Conservation (phyloP, 2,113 vertebrate genomes). For the Psophia crepitans region DNA sequence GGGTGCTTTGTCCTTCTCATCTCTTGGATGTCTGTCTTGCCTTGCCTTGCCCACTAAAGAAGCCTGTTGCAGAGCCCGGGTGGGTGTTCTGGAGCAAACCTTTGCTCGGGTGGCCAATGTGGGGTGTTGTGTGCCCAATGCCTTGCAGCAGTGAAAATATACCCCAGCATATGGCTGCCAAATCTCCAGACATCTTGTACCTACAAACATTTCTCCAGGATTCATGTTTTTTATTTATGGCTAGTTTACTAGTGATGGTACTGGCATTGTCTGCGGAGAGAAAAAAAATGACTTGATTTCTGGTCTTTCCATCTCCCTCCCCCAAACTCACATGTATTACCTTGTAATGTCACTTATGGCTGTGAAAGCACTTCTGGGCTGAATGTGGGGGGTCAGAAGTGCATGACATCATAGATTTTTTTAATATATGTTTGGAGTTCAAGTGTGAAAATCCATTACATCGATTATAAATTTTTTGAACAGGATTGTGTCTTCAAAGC, state of each 20-base stretch:
- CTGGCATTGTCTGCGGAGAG: not conserved
- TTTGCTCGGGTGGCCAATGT: fast-evolving
- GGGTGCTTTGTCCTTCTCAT: not conserved
- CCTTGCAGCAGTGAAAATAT: not conserved
- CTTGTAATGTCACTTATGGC: not conserved
- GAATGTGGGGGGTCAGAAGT: not conserved
- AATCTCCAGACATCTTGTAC: not conserved
- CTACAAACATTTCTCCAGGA: not conserved
- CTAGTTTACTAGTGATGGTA: not conserved
- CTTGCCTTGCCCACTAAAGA: fast-evolving
- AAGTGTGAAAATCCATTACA: slow-evolving; percentile 57
- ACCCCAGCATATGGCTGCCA: not conserved
- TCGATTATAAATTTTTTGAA: slow-evolving; percentile 44
- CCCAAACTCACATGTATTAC: not conserved
- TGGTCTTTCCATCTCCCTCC: not conserved
- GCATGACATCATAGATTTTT: slow-evolving; percentile 24
- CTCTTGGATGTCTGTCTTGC: not conserved
- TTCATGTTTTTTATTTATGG: not conserved
- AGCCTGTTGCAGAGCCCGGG: not conserved
- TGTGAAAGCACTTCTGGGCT: not conserved
- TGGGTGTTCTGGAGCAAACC: fast-evolving
- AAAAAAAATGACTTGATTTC: not conserved
- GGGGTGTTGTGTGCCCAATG: not conserved
- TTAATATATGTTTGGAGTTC: slow-evolving; percentile 51
- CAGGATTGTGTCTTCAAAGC: not conserved